Conservation (phyloP, 2,797 vertebrate genomes). For the Spinibarbus caldwelli region DNA sequence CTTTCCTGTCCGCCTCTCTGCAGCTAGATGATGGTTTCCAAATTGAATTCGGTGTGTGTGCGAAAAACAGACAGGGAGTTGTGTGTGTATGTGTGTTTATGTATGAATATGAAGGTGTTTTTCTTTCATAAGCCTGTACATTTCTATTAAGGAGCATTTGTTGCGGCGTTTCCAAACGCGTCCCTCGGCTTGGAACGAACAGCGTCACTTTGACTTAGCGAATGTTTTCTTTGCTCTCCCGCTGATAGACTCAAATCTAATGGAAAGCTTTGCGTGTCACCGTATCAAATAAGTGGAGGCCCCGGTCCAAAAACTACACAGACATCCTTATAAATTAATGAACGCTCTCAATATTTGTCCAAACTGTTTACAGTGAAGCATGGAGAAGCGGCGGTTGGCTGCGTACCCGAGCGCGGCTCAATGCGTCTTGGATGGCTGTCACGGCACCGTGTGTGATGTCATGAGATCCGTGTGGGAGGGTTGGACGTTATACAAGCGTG, state of each 20-base stretch:
- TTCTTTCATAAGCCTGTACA: slow-evolving; percentile 27
- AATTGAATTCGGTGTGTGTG: slow-evolving; percentile 95
- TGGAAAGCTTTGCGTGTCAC: slow-evolving; percentile 51
- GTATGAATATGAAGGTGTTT: slow-evolving; percentile 54
- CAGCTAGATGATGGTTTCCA: slow-evolving; percentile 99
- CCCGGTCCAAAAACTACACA: slow-evolving; percentile 45
- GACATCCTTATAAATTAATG: slow-evolving; percentile 51
- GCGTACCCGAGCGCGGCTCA: slow-evolving; percentile 30
- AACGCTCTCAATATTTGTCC: slow-evolving; percentile 59
- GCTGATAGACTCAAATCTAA: slow-evolving; percentile 41
- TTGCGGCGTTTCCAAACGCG: neutral
- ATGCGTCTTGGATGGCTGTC: neutral
- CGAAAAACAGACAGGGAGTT: slow-evolving; percentile 54
- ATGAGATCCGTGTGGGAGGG: slow-evolving; percentile 52
- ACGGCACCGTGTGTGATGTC: slow-evolving; percentile 45
- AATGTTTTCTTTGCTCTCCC: slow-evolving; percentile 31
- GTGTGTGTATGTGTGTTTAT: slow-evolving; percentile 50
- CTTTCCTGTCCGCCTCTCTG: slow-evolving; percentile 99
- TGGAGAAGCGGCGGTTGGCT: slow-evolving; percentile 65
- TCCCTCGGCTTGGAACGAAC: slow-evolving; percentile 25
- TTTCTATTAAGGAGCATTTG: slow-evolving; percentile 39
- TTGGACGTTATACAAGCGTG: slow-evolving; percentile 54
- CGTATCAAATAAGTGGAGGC: slow-evolving; percentile 42
- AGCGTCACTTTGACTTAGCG: slow-evolving; percentile 34
- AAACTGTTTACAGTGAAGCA: slow-evolving; percentile 67